Evolutionary conservation across 2,797 vertebrate genomes (phyloP).

Genomic region (Anomalospiza imberbis): DNA sequence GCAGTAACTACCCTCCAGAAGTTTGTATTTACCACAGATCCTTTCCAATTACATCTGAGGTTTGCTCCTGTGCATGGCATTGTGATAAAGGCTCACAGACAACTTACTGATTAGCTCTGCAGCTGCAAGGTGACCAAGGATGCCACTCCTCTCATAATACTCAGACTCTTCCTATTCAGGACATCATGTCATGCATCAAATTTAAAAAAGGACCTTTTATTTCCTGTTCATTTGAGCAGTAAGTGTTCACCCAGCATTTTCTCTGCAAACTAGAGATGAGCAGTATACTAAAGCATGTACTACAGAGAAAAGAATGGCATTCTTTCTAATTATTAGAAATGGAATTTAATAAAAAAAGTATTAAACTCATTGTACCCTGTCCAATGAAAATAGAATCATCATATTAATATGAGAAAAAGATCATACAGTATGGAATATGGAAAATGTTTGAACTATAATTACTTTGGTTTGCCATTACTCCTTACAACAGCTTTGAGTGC

Average conservation of each 20-base stretch:
- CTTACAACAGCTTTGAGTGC: neutral
- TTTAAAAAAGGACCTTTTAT: slow-evolving; percentile 35
- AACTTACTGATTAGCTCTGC: neutral
- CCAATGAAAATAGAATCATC: slow-evolving; percentile 50
- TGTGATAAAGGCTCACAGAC: neutral
- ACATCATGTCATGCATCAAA: neutral
- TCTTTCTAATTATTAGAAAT: slow-evolving; percentile 56
- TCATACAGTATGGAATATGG: neutral
- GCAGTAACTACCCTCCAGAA: neutral
- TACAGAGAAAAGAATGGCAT: slow-evolving; percentile 1
- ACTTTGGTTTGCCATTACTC: neutral
- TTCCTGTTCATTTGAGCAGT: slow-evolving; percentile 30
- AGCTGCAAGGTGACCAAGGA: neutral
- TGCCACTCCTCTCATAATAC: neutral
- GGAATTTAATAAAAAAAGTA: slow-evolving; percentile 64
- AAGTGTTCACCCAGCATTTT: slow-evolving; percentile 1
- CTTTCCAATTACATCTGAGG: neutral
- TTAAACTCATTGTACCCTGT: slow-evolving; percentile 22
- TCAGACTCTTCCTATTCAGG: neutral
- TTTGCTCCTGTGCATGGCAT: neutral
- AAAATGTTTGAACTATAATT: slow-evolving; percentile 24
- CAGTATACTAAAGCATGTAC: neutral
- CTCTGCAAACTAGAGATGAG: slow-evolving; percentile 13
- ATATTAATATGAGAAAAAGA: slow-evolving; percentile 43
- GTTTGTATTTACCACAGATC: neutral